Evolutionary conservation across 2,797 vertebrate genomes (phyloP), one percentile per base, ranked within the genome.

Genomic region (Parauchenoglanis punctatus): DNA sequence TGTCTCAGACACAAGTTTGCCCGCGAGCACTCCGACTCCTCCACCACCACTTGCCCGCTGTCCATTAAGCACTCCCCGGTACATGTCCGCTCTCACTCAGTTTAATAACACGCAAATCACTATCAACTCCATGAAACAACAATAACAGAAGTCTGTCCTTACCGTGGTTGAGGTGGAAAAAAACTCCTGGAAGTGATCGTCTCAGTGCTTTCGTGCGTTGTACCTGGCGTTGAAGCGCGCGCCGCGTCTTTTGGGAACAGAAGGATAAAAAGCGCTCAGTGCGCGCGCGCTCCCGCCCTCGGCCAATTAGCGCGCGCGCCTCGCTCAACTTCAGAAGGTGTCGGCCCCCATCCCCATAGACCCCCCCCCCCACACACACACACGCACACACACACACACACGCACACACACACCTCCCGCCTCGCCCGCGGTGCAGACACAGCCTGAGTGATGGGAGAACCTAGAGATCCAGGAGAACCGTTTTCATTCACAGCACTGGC

Each of bases 191-290:
- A 86, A 28, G 12, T 56, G 31, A 56, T 31, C 61, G 54, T 18
- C 35, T 44, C 70, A 6, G 31, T n/a, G 83, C 7, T 61, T 0
- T 52, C n/a, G 61, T 67, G 61, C 44, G 61, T 13, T 52, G 58
- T 85, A 85, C 84, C 84, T 85, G 72, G 68, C 12, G 67, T 59
- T 20, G n/a, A 78, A 54, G 75, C 81, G 78, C 58, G 61, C 61
- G 56, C n/a, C 63, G 81, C 75, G 59, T 85, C 84, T 85, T 85
- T 78, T 77, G 54, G 76, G 61, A 86, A 65, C 76, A 72, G 54
- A 28, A 44, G 76, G 84, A 85, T 77, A 85, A 85, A 65, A 46
- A 85, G 59, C 72, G 84, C 72, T 49, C 72, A 52, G 73, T 65
- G 40, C 15, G 46, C 11, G 58, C 40, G 65, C 72, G 58, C 44